phyloP scores from a whole-genome alignment of 1,140 invertebrate species.

The Dolichoris vasculosae region DNA sequence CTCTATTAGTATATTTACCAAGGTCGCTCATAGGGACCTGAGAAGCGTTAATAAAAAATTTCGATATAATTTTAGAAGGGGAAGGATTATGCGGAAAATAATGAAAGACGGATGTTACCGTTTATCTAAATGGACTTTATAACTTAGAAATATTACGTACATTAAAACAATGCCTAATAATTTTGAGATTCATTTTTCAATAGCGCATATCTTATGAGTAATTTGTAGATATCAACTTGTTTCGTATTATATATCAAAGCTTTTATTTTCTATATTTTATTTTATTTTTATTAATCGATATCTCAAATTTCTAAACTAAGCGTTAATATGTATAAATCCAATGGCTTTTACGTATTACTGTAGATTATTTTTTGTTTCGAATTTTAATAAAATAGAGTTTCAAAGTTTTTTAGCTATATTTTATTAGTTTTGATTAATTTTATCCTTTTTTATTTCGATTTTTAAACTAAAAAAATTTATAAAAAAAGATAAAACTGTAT shows the following conservation, averaged over 20 bases:
- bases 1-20: neutral
- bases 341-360: no score
- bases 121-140: neutral
- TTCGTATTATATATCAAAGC: neutral
- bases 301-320: no score
- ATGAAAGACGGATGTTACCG: neutral
- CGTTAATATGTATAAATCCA: no score
- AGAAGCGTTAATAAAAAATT: neutral
- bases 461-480: no score
- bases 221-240: neutral
- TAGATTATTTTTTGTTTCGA: no score
- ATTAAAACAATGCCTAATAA: neutral
- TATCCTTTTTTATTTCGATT: no score
- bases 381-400: no score
- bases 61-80: neutral
- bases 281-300: no score
- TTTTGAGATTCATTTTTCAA: constrained; percentile 8
- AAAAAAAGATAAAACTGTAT: no score
- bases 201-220: neutral
- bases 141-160: neutral
- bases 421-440: no score
- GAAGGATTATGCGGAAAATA: neutral
- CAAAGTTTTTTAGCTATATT: no score
- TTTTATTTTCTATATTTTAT: neutral
- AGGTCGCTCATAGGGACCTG: neutral